These are phyloP conservation scores for Lepidostoma basale DNA, from an alignment of 1,140 invertebrate species.

Conservation along the genomic window DNA sequence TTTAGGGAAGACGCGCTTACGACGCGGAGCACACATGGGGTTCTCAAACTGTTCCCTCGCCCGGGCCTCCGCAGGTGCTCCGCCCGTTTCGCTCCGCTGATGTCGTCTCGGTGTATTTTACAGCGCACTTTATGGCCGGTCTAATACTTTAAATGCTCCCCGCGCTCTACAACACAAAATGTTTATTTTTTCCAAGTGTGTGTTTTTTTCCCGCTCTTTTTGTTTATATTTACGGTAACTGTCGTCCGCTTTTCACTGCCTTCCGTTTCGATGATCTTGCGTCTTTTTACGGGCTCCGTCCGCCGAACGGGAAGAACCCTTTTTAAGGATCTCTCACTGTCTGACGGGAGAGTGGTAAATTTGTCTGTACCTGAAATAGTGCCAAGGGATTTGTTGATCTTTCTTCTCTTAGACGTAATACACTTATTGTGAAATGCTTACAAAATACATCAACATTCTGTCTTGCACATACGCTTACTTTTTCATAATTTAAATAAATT, in stretches of 20 bases:
- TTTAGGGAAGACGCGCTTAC: too few species aligned
- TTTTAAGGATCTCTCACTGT: too few species aligned
- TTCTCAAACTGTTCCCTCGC: background rate
- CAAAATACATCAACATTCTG: too few species aligned
- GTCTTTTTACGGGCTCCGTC: constrained; percentile 28
- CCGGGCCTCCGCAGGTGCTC: background rate
- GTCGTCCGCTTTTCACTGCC: constrained; percentile 28
- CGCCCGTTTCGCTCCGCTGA: background rate
- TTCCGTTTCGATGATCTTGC: constrained; percentile 31
- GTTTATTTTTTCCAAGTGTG: constrained; percentile 36
- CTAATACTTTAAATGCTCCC: constrained; percentile 39
- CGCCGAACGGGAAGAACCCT: too few species aligned
- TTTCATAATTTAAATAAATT: too few species aligned
- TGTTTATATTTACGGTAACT: constrained; percentile 42
- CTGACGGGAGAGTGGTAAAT: background rate
- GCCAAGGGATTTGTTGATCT: too few species aligned
- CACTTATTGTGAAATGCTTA: too few species aligned
- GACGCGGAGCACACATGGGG: too few species aligned
- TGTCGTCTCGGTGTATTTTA: constrained; percentile 3
- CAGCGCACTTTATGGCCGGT: constrained; percentile 15
- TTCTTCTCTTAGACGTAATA: too few species aligned
- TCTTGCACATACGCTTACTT: too few species aligned
- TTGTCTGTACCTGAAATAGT: too few species aligned
- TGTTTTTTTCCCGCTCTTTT: constrained; percentile 12
- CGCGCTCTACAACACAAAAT: constrained; percentile 12